Evolutionary conservation across 2,113 vertebrate genomes (phyloP).

Genomic region (Ursus arctos): DNA sequence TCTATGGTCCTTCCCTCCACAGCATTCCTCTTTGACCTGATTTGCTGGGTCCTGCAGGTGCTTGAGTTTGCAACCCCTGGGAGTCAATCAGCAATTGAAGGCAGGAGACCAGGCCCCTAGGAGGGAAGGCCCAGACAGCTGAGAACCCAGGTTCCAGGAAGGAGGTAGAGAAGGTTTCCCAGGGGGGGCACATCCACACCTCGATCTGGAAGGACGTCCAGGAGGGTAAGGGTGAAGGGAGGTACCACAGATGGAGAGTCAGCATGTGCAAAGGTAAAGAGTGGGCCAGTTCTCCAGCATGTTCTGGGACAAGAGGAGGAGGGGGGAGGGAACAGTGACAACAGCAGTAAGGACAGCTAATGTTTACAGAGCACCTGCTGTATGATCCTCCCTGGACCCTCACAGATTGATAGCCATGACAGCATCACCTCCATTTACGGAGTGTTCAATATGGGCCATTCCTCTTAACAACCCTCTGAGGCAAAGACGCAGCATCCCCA

Average conservation of each 20-base stretch:
- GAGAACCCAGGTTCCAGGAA: neutral
- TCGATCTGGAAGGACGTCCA: neutral
- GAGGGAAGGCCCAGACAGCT: neutral
- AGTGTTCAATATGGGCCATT: neutral
- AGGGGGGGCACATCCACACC: neutral
- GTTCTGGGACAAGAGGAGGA: neutral
- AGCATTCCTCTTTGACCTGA: neutral
- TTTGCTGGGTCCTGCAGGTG: neutral
- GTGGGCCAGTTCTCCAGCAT: neutral
- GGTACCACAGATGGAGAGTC: neutral
- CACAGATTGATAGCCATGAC: neutral
- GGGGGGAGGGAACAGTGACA: neutral
- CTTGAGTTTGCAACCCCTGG: neutral
- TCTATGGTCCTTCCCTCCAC: neutral
- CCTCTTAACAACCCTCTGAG: neutral
- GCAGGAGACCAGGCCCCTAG: neutral
- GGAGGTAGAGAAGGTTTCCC: neutral
- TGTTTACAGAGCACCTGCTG: neutral
- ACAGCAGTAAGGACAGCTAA: neutral
- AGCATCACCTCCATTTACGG: neutral
- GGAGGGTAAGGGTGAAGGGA: neutral
- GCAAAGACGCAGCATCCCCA: neutral
- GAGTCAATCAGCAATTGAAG: neutral
- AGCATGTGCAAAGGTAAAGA: neutral
- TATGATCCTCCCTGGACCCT: neutral